These are phyloP conservation scores for Eupeodes luniger DNA, from an alignment of 2,888 invertebrate species.

Conservation along the genomic window DNA sequence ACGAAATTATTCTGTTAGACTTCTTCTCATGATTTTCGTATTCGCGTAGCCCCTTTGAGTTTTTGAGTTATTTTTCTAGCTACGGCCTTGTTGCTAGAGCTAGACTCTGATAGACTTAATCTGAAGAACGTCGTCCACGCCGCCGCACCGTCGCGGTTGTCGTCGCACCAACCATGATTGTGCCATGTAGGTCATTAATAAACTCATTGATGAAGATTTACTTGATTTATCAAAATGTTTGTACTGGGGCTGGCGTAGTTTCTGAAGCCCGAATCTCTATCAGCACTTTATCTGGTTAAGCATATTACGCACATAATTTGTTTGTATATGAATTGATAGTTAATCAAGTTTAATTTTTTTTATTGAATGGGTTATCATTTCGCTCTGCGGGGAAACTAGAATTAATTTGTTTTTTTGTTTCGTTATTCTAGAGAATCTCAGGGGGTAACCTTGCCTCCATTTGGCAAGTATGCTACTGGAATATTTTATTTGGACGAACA, in stretches of 20 bases:
- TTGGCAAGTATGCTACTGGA: slow-evolving; percentile 97
- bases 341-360: background rate
- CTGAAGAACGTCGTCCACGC: background rate
- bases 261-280: background rate
- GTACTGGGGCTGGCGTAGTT: background rate
- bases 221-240: slow-evolving; percentile 6
- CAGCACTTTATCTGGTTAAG: slow-evolving; percentile 11
- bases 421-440: slow-evolving; percentile 88
- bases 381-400: background rate
- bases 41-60: background rate
- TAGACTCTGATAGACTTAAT: slow-evolving; percentile 16
- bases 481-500: slow-evolving; percentile 96
- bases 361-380: slow-evolving; percentile 8
- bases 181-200: slow-evolving; percentile 30
- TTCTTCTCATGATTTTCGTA: too few relatives aligned
- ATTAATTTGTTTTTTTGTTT: slow-evolving; percentile 29
- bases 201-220: slow-evolving; percentile 15
- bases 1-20: too few relatives aligned
- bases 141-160: background rate
- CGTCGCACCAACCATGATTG: background rate
- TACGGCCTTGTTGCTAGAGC: background rate
- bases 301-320: background rate
- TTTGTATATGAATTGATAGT: background rate
- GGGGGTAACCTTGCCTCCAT: slow-evolving; percentile 92
- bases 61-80: background rate